These are phyloP conservation scores for Drosophila lacteicornis DNA, from an alignment of 1,140 invertebrate species.

Conservation along the genomic window DNA sequence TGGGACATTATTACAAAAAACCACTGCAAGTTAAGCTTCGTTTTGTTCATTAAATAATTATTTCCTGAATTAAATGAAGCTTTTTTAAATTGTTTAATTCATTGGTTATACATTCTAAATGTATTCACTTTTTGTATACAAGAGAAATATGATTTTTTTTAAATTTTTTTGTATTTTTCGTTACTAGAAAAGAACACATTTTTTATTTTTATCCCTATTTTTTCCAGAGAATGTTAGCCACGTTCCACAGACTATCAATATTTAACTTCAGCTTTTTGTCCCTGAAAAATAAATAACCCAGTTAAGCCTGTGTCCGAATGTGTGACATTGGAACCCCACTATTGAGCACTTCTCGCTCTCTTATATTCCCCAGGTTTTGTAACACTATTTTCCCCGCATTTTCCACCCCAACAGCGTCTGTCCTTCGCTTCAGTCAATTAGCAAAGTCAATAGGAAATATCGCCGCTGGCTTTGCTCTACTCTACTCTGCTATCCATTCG, in stretches of 20 bases:
- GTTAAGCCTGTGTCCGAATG: background rate
- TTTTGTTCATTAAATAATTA: background rate
- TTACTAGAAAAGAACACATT: too few species aligned
- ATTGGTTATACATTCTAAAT: too few species aligned
- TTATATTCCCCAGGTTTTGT: slow-evolving; percentile 14
- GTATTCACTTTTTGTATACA: background rate
- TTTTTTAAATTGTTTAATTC: background rate
- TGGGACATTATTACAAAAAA: background rate
- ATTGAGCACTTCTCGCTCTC: slow-evolving; percentile 7
- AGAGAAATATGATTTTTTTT: too few species aligned
- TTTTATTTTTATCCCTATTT: background rate
- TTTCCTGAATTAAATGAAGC: background rate
- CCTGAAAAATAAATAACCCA: background rate
- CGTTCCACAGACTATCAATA: background rate
- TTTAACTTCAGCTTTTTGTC: background rate
- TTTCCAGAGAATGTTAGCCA: background rate
- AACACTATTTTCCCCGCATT: slow-evolving; percentile 18
- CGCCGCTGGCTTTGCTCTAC: slow-evolving; percentile 15
- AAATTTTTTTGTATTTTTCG: too few species aligned
- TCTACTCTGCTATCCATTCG: slow-evolving; percentile 2
- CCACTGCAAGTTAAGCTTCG: too few species aligned
- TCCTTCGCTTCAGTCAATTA: slow-evolving; percentile 65
- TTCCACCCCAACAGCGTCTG: slow-evolving; percentile 1
- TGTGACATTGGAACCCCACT: slow-evolving; percentile 11
- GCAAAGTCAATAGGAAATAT: slow-evolving; percentile 74